Percentiles rank a stretch among this genome's conserved stretches.
These are phyloP conservation scores for Palythoa grandiflora DNA, from an alignment of 92 coral and sea anemone species.

Conservation along the genomic window DNA sequence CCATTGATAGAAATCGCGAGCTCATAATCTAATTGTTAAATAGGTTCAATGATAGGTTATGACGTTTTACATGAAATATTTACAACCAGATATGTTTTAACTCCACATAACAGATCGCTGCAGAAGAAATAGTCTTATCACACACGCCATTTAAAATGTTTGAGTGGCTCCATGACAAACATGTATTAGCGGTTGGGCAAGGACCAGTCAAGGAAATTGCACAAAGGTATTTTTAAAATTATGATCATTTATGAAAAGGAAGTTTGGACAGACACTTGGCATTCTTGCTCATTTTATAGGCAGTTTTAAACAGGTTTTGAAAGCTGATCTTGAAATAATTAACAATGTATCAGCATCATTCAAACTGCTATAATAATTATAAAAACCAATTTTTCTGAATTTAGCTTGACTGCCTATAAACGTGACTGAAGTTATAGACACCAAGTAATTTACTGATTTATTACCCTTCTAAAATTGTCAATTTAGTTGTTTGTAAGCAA, in stretches of 20 bases:
- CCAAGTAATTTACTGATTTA: neutral
- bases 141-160: constrained; percentile 78
- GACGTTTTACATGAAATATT: too few species aligned
- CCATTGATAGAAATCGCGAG: too few species aligned
- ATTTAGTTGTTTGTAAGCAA: neutral
- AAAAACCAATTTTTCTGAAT: neutral
- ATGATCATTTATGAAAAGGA: too few species aligned
- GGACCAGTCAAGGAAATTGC: constrained; percentile 64
- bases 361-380: neutral
- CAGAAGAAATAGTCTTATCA: constrained; percentile 79
- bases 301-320: neutral
- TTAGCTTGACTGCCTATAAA: neutral
- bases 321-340: neutral
- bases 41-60: too few species aligned
- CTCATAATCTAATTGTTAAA: too few species aligned
- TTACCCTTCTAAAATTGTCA: neutral
- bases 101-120: constrained; percentile 38
- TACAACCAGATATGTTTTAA: too few species aligned
- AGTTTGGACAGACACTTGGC: neutral
- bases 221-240: constrained; percentile 46
- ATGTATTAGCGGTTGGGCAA: constrained; percentile 74
- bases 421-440: neutral
- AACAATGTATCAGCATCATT: neutral
- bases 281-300: too few species aligned
- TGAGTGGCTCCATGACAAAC: constrained; percentile 67